Conservation (phyloP, 2,113 vertebrate genomes). For the Bos taurus region ARS-UCD2.0 NC_037340.1:71011001-71011500, state of each 20-base stretch:
- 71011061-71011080: neutral
- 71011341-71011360: neutral
- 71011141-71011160: fast-evolving
- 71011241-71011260: neutral
- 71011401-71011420: neutral
- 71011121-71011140: neutral
- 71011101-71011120: neutral
- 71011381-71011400: neutral
- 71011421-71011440: neutral
- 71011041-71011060: neutral
- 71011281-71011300: neutral
- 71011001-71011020: neutral
- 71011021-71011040: neutral
- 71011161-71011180: neutral
- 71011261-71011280: neutral
- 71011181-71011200: neutral
- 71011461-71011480: neutral
- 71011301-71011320: too few relatives aligned
- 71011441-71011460: neutral
- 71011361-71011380: neutral
- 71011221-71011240: neutral
- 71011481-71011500: neutral
- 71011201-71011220: neutral
- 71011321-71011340: neutral
- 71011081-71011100: neutral